Base-by-base conservation (phyloP, 2,797 vertebrate species). In the Pterois miles region DNA sequence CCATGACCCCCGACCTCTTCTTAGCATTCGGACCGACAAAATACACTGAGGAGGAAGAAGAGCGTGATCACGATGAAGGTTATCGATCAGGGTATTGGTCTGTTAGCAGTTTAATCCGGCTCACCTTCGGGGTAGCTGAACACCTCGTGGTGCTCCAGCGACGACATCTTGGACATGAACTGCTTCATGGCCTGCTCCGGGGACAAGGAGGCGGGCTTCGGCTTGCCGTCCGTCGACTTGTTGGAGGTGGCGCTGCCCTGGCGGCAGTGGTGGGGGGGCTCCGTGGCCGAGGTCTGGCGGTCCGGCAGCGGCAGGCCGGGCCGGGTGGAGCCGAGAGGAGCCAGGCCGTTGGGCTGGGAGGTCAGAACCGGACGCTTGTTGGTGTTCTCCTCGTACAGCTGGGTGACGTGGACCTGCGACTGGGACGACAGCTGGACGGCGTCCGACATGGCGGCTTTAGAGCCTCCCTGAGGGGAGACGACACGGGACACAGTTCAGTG, bases 161-260 rank as follows among this genome's bases (percentile, higher is more conserved):
- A 86, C 10, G 97, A 96, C 88, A 99, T 92, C 87, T 99, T 99
- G 92, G 97, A 95, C 97, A 98, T 96, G 92, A 97, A 97, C 95
- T 99, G 98, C 95, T 99, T 99, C 98, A 99, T 97, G 90, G 97
- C 96, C 92, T 97, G 97, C 58, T 99, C 98, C 0, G 98, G 96
- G 11, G 96, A 93, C 94, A 97, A 81, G 34, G 94, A 76, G 1
- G 88, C 71, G 29, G 95, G 62, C 93, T 98, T 99, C 20, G 94
- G 90, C 90, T 98, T 99, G 89, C 95, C 86, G 69, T 99, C 98
- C 3, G 94, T 74, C 8, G 96, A 96, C 94, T 98, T 99, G 76
- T 96, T 96, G 78, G 98, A 97, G 74, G 96, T 88, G 69, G 96
- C 96, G 91, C 96, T 98, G 75, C 96, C 95, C 92, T 98, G 97